A percentile compares a stretch with the other conserved stretches of the same genome.
These are phyloP conservation scores for Xiphydria camelus DNA, from an alignment of 2,888 invertebrate genomes.

Conservation along the genomic window DNA sequence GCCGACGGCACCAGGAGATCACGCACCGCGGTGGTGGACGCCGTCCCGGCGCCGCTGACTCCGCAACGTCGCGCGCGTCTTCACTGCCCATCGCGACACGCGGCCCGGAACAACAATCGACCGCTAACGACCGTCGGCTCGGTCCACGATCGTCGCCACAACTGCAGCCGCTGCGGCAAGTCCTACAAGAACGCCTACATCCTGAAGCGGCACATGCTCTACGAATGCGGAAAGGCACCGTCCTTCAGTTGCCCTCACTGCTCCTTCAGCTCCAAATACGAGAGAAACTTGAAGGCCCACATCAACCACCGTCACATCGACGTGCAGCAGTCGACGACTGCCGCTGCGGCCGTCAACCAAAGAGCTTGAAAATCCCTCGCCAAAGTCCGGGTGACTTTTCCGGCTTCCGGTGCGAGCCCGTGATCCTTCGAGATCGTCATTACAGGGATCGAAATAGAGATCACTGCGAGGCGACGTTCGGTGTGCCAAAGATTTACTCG, in stretches of 20 bases:
- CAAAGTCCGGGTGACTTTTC: too few species aligned
- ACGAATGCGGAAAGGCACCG: conserved; percentile 59
- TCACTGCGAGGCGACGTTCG: too few species aligned
- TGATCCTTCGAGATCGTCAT: too few species aligned
- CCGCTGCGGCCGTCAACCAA: conserved; percentile 37
- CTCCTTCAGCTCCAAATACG: conserved; percentile 57
- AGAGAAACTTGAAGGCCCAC: conserved; percentile 57
- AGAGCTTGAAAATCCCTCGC: conserved; percentile 39
- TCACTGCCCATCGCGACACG: conserved; percentile 47
- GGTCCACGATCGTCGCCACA: conserved; percentile 52
- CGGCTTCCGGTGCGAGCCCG: too few species aligned
- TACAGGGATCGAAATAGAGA: too few species aligned
- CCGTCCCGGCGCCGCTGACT: conserved; percentile 48
- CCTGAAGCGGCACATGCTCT: conserved; percentile 63
- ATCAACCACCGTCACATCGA: conserved; percentile 54
- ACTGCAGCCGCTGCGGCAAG: conserved; percentile 65
- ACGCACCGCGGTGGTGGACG: conserved; percentile 26
- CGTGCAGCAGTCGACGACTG: conserved; percentile 17
- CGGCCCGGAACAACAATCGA: conserved; percentile 42
- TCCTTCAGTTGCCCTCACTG: conserved; percentile 58
- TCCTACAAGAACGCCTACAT: conserved; percentile 68
- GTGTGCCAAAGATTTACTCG: too few species aligned
- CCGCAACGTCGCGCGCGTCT: conserved; percentile 51
- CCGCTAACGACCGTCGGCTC: conserved; percentile 32
- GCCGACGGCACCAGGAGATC: conserved; percentile 33